phyloP scores from a whole-genome alignment of 2,797 vertebrate species.

The Chrysocyon brachyurus region DNA sequence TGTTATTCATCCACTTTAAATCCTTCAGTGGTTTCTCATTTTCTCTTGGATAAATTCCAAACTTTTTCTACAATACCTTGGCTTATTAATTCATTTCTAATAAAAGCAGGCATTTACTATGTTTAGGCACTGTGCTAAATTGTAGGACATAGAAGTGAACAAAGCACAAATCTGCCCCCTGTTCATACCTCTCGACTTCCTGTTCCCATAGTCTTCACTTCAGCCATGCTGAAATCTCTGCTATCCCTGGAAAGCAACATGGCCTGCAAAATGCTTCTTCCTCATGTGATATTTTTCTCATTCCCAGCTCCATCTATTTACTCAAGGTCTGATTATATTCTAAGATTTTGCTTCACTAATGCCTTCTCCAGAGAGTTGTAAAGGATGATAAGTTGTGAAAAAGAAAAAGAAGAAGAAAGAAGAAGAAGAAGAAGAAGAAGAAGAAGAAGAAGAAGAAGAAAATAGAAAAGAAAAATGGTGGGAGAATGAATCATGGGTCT shows the following conservation, averaged over 20 bases:
- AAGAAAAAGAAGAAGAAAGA: not conserved
- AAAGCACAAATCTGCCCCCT: not conserved
- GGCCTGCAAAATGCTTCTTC: not conserved
- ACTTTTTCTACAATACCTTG: not conserved
- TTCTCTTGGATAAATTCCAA: not conserved
- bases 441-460: too few relatives aligned
- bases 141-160: not conserved
- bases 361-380: not conserved
- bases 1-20: not conserved
- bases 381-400: not conserved
- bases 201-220: not conserved
- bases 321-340: not conserved
- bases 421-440: too few relatives aligned
- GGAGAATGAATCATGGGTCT: not conserved
- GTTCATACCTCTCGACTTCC: not conserved
- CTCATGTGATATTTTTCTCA: not conserved
- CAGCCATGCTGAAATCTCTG: not conserved
- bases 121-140: not conserved
- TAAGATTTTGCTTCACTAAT: not conserved
- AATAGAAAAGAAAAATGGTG: too few relatives aligned
- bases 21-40: not conserved
- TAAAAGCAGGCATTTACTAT: not conserved
- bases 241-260: not conserved
- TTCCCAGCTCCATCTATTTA: rapidly evolving
- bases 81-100: slow-evolving; percentile 24